These are phyloP conservation scores for Chaetops frenatus DNA, from an alignment of 2,113 vertebrate genomes.

Conservation along the genomic window DNA sequence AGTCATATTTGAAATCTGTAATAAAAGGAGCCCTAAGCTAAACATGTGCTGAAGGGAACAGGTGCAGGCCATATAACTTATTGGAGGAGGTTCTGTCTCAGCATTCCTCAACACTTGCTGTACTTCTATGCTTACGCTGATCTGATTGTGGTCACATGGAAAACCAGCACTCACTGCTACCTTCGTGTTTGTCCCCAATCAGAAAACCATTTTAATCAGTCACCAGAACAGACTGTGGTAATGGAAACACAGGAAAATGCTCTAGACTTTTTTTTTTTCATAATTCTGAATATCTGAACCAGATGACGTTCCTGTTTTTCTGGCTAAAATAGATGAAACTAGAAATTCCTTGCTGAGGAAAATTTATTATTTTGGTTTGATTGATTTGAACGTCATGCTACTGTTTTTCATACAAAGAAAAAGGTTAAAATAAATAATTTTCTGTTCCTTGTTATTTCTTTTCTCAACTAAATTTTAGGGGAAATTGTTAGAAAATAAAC, in stretches of 20 bases:
- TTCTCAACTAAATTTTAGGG: not conserved
- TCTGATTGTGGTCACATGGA: not conserved
- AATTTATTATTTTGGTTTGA: not conserved
- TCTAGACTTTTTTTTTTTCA: not conserved
- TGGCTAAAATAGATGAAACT: not conserved
- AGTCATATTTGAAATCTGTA: not conserved
- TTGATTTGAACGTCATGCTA: not conserved
- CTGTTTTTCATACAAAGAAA: not conserved
- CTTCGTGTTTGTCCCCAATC: not conserved
- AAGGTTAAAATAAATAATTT: not conserved
- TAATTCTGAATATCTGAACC: not conserved
- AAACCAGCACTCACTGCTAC: not conserved
- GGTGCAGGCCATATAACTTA: not conserved
- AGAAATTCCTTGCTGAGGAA: not conserved
- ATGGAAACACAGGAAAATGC: not conserved
- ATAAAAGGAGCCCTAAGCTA: not conserved
- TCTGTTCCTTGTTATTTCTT: not conserved
- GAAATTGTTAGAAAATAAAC: not conserved
- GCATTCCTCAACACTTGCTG: not conserved
- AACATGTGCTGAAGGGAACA: not conserved
- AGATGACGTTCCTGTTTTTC: not conserved
- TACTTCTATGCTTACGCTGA: not conserved
- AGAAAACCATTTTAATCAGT: not conserved
- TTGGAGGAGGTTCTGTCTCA: not conserved
- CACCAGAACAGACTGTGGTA: not conserved